Conservation (phyloP, 1,140 invertebrate species). For the Lordiphosa stackelbergi region DNA sequence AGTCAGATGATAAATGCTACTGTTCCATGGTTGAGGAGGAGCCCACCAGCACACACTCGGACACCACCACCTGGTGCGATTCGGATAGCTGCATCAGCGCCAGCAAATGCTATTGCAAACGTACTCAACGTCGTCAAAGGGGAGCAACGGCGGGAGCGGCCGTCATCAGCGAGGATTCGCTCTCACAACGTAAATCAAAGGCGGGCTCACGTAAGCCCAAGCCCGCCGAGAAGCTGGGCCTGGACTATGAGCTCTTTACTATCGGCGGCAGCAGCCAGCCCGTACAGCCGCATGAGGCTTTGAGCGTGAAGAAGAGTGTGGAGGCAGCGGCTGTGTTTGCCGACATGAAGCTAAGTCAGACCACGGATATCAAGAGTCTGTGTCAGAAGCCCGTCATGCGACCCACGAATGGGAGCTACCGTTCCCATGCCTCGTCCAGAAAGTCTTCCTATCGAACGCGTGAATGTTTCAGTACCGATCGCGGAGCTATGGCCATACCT, state of each 20-base stretch:
- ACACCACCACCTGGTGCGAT: slow-evolving; percentile 85
- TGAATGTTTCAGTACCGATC: slow-evolving; percentile 62
- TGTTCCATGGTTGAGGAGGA: slow-evolving; percentile 79
- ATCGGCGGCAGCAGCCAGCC: slow-evolving; percentile 76
- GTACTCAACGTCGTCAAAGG: slow-evolving; percentile 67
- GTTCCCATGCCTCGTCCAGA: slow-evolving; percentile 44
- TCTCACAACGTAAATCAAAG: slow-evolving; percentile 45
- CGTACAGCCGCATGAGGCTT: slow-evolving; percentile 81
- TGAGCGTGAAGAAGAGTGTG: slow-evolving; percentile 91
- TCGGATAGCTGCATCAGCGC: slow-evolving; percentile 91
- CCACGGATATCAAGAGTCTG: slow-evolving; percentile 74
- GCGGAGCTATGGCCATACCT: slow-evolving; percentile 21
- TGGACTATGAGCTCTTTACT: slow-evolving; percentile 84
- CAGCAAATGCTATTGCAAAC: slow-evolving; percentile 91
- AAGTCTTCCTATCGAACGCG: slow-evolving; percentile 51
- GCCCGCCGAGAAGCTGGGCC: slow-evolving; percentile 81
- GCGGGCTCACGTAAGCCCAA: slow-evolving; percentile 37
- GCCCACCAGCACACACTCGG: slow-evolving; percentile 58
- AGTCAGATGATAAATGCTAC: slow-evolving; percentile 83
- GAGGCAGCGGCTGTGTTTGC: slow-evolving; percentile 92
- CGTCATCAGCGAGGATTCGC: slow-evolving; percentile 48
- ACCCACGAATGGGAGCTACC: slow-evolving; percentile 41
- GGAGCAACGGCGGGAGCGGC: slow-evolving; percentile 15
- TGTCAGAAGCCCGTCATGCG: slow-evolving; percentile 34
- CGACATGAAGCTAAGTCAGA: slow-evolving; percentile 79